Conservation (phyloP, 2,888 invertebrate species). For the Ophion costatus region DNA sequence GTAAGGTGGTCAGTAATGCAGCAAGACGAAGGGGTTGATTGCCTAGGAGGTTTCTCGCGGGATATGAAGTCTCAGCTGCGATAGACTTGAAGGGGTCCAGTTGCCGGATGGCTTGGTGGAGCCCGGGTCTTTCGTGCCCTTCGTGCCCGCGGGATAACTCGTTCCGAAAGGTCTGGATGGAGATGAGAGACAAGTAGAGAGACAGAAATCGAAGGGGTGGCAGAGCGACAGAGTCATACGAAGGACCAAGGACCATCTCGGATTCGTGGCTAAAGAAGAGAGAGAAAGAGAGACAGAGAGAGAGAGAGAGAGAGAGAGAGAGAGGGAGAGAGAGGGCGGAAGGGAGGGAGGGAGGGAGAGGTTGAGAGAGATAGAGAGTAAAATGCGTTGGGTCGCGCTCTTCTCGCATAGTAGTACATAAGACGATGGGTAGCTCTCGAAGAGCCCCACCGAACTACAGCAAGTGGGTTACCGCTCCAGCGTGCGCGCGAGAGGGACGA, state of each 20-base stretch:
- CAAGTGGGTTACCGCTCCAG: conserved; percentile 26
- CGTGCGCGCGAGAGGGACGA: conserved; percentile 35
- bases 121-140: conserved; percentile 33
- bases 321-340: conserved; percentile 43
- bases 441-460: conserved; percentile 37
- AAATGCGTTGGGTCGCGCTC: conserved; percentile 40
- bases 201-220: conserved; percentile 11
- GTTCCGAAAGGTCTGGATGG: conserved; percentile 20
- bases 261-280: conserved; percentile 40
- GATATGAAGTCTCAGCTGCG: conserved; percentile 62
- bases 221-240: conserved; percentile 31
- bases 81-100: conserved; percentile 51
- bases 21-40: conserved; percentile 80
- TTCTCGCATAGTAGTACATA: conserved; percentile 51
- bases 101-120: conserved; percentile 15
- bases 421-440: conserved; percentile 59
- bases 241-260: conserved; percentile 65
- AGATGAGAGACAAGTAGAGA: conserved; percentile 34
- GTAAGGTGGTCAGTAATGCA: conserved; percentile 78
- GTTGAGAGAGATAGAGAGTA: conserved; percentile 37
- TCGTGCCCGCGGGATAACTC: conserved; percentile 47
- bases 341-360: too few relatives aligned
- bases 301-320: conserved; percentile 40
- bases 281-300: conserved; percentile 43
- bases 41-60: conserved; percentile 77